Evolutionary conservation across 2,113 vertebrate genomes (phyloP).

Genomic region (Hypocryptadius cinnamomeus): DNA sequence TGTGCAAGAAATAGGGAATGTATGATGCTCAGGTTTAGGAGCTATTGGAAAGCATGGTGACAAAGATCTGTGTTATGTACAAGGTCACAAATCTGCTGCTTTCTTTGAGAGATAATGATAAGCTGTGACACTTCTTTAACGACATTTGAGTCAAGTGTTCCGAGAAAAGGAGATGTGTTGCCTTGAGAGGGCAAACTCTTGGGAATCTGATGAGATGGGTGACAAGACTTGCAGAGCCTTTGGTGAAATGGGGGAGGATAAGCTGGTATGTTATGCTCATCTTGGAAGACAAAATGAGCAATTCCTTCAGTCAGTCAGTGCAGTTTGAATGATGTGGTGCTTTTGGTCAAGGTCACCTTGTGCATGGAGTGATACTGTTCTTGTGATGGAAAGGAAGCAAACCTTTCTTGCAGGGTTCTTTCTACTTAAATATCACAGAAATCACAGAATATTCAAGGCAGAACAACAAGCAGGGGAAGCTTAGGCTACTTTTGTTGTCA

Average conservation of each 20-base stretch:
- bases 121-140: neutral
- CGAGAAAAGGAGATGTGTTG: neutral
- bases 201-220: neutral
- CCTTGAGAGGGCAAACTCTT: neutral
- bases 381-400: neutral
- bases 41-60: neutral
- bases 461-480: neutral
- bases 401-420: neutral
- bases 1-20: neutral
- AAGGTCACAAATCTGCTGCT: neutral
- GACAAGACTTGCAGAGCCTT: neutral
- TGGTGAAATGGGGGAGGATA: neutral
- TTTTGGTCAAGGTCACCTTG: constrained; percentile 7
- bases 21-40: neutral
- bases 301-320: neutral
- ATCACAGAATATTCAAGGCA: neutral
- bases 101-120: neutral
- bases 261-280: neutral
- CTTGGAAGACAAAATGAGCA: neutral
- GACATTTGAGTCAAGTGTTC: neutral
- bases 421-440: neutral
- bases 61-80: neutral
- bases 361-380: neutral
- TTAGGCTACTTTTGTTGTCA: neutral
- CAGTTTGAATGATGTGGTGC: neutral